phyloP scores from a whole-genome alignment of 2,797 vertebrate genomes.

The Tiaroga cobitis region DNA sequence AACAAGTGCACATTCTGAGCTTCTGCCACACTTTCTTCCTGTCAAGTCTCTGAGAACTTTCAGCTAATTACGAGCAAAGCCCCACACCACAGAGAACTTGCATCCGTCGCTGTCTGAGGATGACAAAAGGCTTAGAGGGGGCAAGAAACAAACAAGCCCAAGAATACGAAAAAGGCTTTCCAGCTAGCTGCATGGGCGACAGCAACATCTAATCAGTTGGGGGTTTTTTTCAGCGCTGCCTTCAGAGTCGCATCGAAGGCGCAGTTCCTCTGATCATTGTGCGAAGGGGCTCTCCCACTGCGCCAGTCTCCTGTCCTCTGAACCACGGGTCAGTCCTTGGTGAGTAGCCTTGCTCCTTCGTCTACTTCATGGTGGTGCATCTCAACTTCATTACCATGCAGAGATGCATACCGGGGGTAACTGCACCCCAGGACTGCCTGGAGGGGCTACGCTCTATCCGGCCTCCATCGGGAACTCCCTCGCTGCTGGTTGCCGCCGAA shows the following conservation, averaged over 20 bases:
- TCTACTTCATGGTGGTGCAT: constrained; percentile 71
- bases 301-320: constrained; percentile 71
- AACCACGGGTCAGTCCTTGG: constrained; percentile 81
- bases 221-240: constrained; percentile 65
- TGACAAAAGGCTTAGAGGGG: constrained; percentile 58
- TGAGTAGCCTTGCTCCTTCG: constrained; percentile 73
- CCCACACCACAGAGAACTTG: constrained; percentile 69
- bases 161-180: constrained; percentile 73
- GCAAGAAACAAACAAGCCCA: constrained; percentile 58
- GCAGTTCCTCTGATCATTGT: constrained; percentile 76
- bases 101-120: constrained; percentile 76
- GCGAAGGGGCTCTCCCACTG: constrained; percentile 72
- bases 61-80: constrained; percentile 83
- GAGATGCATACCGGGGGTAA: constrained; percentile 63
- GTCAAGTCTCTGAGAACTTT: constrained; percentile 75
- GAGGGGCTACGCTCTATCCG: constrained; percentile 78
- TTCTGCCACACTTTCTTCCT: constrained; percentile 74
- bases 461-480: constrained; percentile 75
- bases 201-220: constrained; percentile 80
- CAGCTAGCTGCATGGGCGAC: constrained; percentile 75
- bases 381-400: constrained; percentile 76
- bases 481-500: constrained; percentile 63
- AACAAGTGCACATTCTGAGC: constrained; percentile 69
- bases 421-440: constrained; percentile 84
- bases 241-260: constrained; percentile 71